Evolutionary conservation across 2,888 invertebrate species (phyloP), one percentile per base, ranked within the genome.

Genomic region (Reticulitermes lucifugus): DNA sequence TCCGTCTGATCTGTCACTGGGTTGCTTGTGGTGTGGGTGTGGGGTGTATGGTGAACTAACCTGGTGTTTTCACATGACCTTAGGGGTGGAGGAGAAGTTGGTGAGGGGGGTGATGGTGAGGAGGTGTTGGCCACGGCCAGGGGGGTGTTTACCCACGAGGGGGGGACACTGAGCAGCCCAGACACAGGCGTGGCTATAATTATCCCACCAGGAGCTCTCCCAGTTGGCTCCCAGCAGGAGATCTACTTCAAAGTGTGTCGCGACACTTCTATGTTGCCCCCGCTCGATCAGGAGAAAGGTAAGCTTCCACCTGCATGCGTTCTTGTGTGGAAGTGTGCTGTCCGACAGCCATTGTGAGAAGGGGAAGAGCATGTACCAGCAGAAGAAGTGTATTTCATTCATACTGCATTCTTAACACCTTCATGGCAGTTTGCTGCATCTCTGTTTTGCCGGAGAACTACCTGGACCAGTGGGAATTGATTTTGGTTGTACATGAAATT

Each of bases 201-300:
- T 89, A 96, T 98, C 89, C 98, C 98, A 77, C 94, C 96, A 84
- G 96, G 97, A 87, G 98, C 98, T 79, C 94, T 98, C 88, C 94
- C 96, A 82, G 93, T 94, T 70, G 97, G 97, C 84, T 94, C 94
- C 89, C 94, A 95, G 89, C 98, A 98, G 92, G 97, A 98, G 91
- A 95, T 98, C 90, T 98, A 98, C 94, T 98, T 98, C 93, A 98
- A 93, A 89, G 92, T 92, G 43, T 92, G 92, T 88, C 93, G 96
- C 90, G 95, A 96, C 91, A 91, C 91, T 87, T 85, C 79, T 79
- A 89, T 88, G 94, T 85, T 94, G 89, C 97, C 97, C 88, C 97
- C 97, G 87, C 93, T 97, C 92, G 97, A 97, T 93, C 94, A 96
- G 92, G 96, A 97, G 92, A 97, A 96, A 93, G 97, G 97, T 97